phyloP scores from a whole-genome alignment of 2,888 invertebrate species.

The Xestia c-nigrum region DNA sequence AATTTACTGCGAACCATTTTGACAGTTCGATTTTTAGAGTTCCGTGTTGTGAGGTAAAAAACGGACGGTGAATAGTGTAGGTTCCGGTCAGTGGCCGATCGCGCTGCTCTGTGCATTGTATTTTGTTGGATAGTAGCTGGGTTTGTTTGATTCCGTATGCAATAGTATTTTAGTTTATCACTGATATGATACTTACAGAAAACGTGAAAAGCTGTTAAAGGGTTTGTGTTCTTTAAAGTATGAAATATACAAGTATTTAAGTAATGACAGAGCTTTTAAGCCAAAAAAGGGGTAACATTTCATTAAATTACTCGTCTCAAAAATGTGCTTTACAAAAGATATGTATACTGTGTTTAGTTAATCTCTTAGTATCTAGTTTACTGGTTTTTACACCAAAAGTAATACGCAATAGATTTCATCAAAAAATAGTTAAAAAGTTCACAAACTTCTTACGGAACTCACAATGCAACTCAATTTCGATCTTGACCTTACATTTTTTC shows the following conservation, averaged over 20 bases:
- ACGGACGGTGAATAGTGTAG: constrained; percentile 38
- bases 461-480: constrained; percentile 15
- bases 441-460: constrained; percentile 53
- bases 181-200: background rate
- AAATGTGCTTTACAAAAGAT: too few species aligned
- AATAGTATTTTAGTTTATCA: background rate
- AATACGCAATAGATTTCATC: fast-evolving
- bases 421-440: background rate
- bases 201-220: background rate
- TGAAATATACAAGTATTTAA: too few species aligned
- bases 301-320: too few species aligned
- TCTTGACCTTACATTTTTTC: constrained; percentile 56
- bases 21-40: constrained; percentile 87
- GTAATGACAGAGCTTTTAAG: too few species aligned
- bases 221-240: too few species aligned
- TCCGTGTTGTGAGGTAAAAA: constrained; percentile 55
- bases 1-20: constrained; percentile 89
- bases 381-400: background rate
- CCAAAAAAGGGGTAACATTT: too few species aligned
- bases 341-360: too few species aligned
- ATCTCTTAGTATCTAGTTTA: background rate
- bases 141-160: background rate
- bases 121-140: constrained; percentile 2
- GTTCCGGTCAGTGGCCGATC: constrained; percentile 40
- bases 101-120: constrained; percentile 26